Evolutionary conservation across 2,113 vertebrate species (phyloP).

Genomic region (Anhinga anhinga): DNA sequence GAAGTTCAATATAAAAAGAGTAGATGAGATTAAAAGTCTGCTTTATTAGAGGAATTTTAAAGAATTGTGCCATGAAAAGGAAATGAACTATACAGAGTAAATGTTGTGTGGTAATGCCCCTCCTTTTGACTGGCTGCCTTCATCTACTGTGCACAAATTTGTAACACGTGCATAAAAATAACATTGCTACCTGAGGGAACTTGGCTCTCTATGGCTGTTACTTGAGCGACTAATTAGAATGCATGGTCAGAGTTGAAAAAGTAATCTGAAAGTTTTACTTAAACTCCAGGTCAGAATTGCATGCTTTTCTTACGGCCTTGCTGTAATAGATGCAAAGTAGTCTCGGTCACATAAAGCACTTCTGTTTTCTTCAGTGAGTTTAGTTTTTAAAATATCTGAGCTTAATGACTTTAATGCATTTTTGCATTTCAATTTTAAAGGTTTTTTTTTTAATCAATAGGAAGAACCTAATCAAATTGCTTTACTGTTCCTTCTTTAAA

Average conservation of each 20-base stretch:
- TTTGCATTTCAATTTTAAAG: neutral
- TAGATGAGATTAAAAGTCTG: neutral
- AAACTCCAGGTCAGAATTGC: neutral
- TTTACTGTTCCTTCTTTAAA: neutral
- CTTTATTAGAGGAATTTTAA: neutral
- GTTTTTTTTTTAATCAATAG: neutral
- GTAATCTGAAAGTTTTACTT: neutral
- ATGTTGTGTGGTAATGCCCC: neutral
- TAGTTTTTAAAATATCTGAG: neutral
- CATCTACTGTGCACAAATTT: neutral
- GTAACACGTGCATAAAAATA: neutral
- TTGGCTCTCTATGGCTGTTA: neutral
- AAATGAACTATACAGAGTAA: neutral
- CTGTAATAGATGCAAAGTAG: neutral
- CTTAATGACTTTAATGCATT: neutral
- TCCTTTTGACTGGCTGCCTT: neutral
- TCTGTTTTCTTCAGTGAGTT: neutral
- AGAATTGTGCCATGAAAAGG: neutral
- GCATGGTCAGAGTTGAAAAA: neutral
- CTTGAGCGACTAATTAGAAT: neutral
- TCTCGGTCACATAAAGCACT: accelerated
- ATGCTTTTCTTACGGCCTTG: neutral
- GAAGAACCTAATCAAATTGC: neutral
- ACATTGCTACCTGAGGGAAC: neutral
- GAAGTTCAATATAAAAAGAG: conserved; percentile 39